Evolutionary conservation across 2,113 vertebrate species (phyloP).

Genomic region (Maccullochella peelii): DNA sequence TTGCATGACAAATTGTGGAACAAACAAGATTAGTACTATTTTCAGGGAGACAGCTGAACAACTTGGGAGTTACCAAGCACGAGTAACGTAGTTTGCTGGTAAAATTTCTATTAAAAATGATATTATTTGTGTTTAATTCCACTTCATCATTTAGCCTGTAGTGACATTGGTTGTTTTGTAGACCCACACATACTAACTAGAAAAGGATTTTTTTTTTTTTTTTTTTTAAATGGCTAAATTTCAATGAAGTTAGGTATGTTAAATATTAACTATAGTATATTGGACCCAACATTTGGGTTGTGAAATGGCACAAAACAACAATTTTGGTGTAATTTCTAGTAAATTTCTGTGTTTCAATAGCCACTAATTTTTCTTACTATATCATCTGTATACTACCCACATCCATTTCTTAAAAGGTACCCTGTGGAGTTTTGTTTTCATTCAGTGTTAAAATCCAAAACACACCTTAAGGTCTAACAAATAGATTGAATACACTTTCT

Average conservation of each 20-base stretch:
- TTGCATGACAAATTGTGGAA: not conserved
- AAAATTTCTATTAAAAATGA: too few relatives aligned
- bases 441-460: not conserved
- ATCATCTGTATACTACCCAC: too few relatives aligned
- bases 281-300: too few relatives aligned
- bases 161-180: not conserved
- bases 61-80: not conserved
- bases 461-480: not conserved
- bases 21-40: not conserved
- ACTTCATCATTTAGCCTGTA: not conserved
- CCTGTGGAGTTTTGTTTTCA: not conserved
- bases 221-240: not conserved
- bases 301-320: not conserved
- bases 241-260: not conserved
- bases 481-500: not conserved
- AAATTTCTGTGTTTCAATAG: not conserved
- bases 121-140: not conserved
- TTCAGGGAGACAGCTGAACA: not conserved
- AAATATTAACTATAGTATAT: too few relatives aligned
- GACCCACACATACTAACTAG: not conserved
- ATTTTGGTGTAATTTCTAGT: not conserved
- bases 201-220: too few relatives aligned
- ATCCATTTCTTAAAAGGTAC: too few relatives aligned
- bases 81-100: not conserved
- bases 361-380: not conserved